phyloP scores from a whole-genome alignment of 2,888 invertebrate species.

The Sinhomidia bicolor region DNA sequence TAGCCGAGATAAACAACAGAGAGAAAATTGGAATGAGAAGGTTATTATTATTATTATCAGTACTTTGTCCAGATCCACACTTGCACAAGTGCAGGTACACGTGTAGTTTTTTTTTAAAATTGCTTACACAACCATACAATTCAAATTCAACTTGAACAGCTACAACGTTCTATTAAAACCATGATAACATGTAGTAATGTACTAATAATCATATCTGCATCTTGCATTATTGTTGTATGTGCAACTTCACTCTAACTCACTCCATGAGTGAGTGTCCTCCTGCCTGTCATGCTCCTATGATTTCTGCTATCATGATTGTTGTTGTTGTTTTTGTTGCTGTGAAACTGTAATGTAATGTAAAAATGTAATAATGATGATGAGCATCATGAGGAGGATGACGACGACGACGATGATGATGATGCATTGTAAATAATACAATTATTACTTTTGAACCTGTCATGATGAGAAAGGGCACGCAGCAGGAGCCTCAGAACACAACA shows the following conservation, averaged over 20 bases:
- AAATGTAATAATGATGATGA: neutral
- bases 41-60: constrained; percentile 22
- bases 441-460: constrained; percentile 54
- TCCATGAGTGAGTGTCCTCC: neutral
- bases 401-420: constrained; percentile 25
- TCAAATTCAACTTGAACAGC: neutral
- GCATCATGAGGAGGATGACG: neutral
- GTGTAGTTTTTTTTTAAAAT: neutral
- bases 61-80: neutral
- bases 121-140: neutral
- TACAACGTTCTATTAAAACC: neutral
- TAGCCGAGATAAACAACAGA: constrained; percentile 46
- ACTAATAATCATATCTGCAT: constrained; percentile 7
- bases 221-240: neutral
- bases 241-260: neutral
- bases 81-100: neutral
- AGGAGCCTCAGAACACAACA: constrained; percentile 4
- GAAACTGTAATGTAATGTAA: constrained; percentile 14
- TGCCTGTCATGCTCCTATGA: constrained; percentile 35
- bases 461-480: constrained; percentile 48
- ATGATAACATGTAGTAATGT: neutral
- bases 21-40: constrained; percentile 33
- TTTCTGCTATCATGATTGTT: too few species aligned
- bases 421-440: constrained; percentile 54
- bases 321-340: constrained; percentile 40